phyloP scores from a whole-genome alignment of 2,797 vertebrate species.

The Malurus splendens region DNA sequence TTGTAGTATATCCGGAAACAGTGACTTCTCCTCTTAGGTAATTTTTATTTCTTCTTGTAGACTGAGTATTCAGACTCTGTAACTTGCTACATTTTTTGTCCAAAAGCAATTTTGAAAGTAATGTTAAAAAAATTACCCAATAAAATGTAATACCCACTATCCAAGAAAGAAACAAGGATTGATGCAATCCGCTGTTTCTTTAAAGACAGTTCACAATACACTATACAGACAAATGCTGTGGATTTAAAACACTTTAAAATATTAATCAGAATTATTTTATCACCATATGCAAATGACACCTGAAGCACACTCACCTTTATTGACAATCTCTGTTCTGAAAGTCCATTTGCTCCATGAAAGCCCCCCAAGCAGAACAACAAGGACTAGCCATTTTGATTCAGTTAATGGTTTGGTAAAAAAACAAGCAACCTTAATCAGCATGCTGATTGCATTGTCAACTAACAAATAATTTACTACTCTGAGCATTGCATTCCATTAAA shows the following conservation, averaged over 20 bases:
- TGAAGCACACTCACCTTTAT: slow-evolving; percentile 72
- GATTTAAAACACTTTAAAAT: slow-evolving; percentile 76
- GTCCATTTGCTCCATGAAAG: slow-evolving; percentile 73
- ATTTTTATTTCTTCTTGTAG: slow-evolving; percentile 19
- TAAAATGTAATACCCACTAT: too few relatives aligned
- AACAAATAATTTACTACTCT: slow-evolving; percentile 85
- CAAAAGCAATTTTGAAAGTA: slow-evolving; percentile 13
- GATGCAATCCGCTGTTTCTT: slow-evolving; percentile 54
- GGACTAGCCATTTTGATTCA: slow-evolving; percentile 71
- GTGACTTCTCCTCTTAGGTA: not conserved
- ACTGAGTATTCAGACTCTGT: not conserved
- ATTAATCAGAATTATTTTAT: slow-evolving; percentile 75
- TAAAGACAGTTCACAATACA: slow-evolving; percentile 59
- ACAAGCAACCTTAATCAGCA: slow-evolving; percentile 79
- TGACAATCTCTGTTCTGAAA: slow-evolving; percentile 70
- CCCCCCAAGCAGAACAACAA: slow-evolving; percentile 69
- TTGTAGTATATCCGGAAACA: not conserved
- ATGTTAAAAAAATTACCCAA: not conserved
- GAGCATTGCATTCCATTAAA: slow-evolving; percentile 77
- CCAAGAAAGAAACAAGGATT: slow-evolving; percentile 6
- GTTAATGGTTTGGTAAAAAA: slow-evolving; percentile 76
- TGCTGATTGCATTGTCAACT: slow-evolving; percentile 80
- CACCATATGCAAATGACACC: slow-evolving; percentile 69
- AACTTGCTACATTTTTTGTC: not conserved
- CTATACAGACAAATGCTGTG: slow-evolving; percentile 1